phyloP scores from a whole-genome alignment of 2,113 vertebrate species.

The Eublepharis macularius region DNA sequence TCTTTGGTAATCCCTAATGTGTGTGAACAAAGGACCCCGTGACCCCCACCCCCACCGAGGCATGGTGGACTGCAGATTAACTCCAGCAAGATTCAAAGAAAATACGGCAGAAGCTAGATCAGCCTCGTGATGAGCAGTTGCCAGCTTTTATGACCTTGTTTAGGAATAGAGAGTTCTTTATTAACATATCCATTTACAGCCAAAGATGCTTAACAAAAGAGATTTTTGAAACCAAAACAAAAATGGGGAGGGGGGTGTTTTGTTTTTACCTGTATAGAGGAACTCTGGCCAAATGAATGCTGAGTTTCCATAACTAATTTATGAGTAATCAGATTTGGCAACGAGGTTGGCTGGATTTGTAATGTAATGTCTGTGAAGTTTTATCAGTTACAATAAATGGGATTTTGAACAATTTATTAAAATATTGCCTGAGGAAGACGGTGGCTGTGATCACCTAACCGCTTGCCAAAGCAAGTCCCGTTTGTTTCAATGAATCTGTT shows the following conservation, averaged over 20 bases:
- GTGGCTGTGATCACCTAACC: background rate
- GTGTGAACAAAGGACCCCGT: too few relatives aligned
- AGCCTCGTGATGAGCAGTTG: too few relatives aligned
- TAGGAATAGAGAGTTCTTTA: background rate
- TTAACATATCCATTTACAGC: background rate
- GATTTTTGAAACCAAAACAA: background rate
- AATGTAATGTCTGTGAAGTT: background rate
- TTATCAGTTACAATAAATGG: slow-evolving; percentile 15
- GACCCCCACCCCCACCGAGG: too few relatives aligned
- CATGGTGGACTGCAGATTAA: too few relatives aligned
- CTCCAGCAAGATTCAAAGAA: too few relatives aligned
- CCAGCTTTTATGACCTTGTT: too few relatives aligned
- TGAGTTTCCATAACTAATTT: slow-evolving; percentile 5
- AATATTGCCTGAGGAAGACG: background rate
- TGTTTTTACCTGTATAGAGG: background rate
- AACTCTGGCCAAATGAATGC: slow-evolving; percentile 4
- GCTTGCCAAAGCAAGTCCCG: slow-evolving; percentile 3
- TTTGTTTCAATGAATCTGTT: background rate
- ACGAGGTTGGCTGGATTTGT: background rate
- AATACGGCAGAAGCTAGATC: too few relatives aligned
- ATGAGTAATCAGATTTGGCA: background rate
- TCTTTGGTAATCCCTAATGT: too few relatives aligned
- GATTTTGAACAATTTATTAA: slow-evolving; percentile 1
- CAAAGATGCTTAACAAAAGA: background rate
- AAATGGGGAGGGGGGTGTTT: background rate